Base-by-base conservation (phyloP, 2,797 vertebrate species). In the Cichlasoma orientale region DNA sequence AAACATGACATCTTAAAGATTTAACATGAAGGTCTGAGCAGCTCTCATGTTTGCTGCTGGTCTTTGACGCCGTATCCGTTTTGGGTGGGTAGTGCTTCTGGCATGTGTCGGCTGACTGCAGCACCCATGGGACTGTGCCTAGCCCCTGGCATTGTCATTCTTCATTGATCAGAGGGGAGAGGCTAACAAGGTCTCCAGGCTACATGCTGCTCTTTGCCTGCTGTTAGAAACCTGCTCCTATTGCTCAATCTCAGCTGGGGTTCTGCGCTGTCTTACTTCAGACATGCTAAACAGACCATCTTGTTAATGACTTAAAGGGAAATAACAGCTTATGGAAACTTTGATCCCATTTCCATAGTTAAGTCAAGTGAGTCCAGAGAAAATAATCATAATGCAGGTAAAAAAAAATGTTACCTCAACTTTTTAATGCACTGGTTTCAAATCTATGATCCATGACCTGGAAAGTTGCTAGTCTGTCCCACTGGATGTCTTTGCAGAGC, bases 101-200 rank as follows among this genome's bases (percentile, higher is more conserved):
- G 82, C 82, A 57, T 74, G 72, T 21, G 61, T 59, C 29, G 80
- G 83, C 78, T 74, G 82, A 87, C 80, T 75, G 88, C 80, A 16
- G 83, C 75, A 73, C 91, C 82, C 86, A 23, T 18, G 90, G 88
- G 93, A 87, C 85, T 57, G 41, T 70, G 89, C 85, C 76, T 88
- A 31, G 91, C 92, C 90, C 72, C 76, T 82, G 87, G 92, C 90
- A 73, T 87, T 92, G 89, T 92, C 91, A 89, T 90, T 92, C 84
- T 88, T 85, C 93, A 92, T 91, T 92, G 91, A 93, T 92, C 90
- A 90, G 85, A 90, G 89, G 85, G 82, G 89, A 91, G 90, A 93
- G 90, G 93, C 91, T 93, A 93, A 93, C 91, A 92, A 90, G 80
- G 84, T 94, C 92, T 93, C 88, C 75, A 70, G 91, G 92, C 89